phyloP scores from a whole-genome alignment of 2,113 vertebrate species.

The Microtus pennsylvanicus region DNA sequence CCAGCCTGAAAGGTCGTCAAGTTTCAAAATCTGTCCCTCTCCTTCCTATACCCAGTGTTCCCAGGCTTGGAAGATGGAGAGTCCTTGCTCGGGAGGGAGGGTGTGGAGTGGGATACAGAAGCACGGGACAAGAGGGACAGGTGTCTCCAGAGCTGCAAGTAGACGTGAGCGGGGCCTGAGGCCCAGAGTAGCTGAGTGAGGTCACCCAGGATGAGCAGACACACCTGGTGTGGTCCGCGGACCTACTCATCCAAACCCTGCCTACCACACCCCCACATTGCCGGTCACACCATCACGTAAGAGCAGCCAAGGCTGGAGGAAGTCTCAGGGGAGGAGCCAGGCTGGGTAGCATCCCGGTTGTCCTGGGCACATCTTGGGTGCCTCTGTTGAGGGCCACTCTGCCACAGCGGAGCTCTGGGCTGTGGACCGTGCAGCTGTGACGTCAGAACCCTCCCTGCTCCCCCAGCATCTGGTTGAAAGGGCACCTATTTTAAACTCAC shows the following conservation, averaged over 20 bases:
- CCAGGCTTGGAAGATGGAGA: neutral
- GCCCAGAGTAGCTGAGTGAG: neutral
- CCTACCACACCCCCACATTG: neutral
- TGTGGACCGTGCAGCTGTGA: slow-evolving; percentile 64
- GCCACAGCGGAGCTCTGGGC: slow-evolving; percentile 49
- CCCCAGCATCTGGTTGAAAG: slow-evolving; percentile 75
- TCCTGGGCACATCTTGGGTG: neutral
- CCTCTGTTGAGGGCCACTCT: slow-evolving; percentile 15
- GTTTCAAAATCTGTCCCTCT: neutral
- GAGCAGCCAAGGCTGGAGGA: no score
- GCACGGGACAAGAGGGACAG: neutral
- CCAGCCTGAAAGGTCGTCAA: neutral
- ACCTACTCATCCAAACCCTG: neutral
- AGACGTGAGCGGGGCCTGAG: no score
- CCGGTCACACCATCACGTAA: neutral
- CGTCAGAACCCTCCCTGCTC: slow-evolving; percentile 70
- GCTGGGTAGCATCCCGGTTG: neutral
- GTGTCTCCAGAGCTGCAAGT: neutral
- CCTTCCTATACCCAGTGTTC: neutral
- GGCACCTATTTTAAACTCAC: slow-evolving; percentile 79
- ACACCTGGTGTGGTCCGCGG: no score
- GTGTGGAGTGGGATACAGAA: neutral
- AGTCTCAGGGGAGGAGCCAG: neutral
- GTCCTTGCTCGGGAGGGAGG: neutral
- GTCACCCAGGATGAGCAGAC: neutral